These are phyloP conservation scores for Abrostola tripartita DNA, from an alignment of 2,888 invertebrate species.

Conservation along the genomic window DNA sequence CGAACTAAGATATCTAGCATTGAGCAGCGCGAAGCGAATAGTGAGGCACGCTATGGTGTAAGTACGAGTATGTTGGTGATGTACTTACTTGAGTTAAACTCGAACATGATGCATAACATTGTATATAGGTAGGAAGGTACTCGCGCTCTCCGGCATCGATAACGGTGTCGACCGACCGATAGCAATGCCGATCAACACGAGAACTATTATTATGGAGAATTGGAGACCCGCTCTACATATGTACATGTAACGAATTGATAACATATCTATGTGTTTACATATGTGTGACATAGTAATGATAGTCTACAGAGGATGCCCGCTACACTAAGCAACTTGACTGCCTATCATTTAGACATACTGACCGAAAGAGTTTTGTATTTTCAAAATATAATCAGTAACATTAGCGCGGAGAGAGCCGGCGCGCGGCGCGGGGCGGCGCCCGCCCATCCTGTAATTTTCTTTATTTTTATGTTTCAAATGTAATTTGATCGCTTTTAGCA, in stretches of 20 bases:
- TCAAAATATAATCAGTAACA: background rate
- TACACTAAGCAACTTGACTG: conserved; percentile 1
- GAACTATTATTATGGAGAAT: conserved; percentile 21
- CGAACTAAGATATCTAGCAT: background rate
- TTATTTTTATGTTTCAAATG: background rate
- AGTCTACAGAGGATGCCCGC: conserved; percentile 1
- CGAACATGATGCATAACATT: conserved; percentile 54
- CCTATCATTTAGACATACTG: background rate
- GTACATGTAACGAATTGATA: conserved; percentile 1
- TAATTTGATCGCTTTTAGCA: background rate
- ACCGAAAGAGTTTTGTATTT: background rate
- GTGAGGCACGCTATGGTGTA: background rate
- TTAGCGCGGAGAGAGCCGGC: background rate
- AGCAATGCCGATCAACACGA: conserved; percentile 26
- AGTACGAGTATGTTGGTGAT: background rate
- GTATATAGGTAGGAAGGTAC: conserved; percentile 42
- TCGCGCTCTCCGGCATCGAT: conserved; percentile 57
- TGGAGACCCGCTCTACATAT: background rate
- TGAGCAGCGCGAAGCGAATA: background rate
- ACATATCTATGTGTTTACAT: conserved; percentile 5
- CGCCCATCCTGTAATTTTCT: background rate
- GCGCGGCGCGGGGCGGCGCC: background rate
- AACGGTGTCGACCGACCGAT: conserved; percentile 52
- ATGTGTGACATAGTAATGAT: conserved; percentile 20
- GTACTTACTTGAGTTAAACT: conserved; percentile 35